Conservation (phyloP, 2,888 invertebrate genomes). For the Uropetala carovei region DNA sequence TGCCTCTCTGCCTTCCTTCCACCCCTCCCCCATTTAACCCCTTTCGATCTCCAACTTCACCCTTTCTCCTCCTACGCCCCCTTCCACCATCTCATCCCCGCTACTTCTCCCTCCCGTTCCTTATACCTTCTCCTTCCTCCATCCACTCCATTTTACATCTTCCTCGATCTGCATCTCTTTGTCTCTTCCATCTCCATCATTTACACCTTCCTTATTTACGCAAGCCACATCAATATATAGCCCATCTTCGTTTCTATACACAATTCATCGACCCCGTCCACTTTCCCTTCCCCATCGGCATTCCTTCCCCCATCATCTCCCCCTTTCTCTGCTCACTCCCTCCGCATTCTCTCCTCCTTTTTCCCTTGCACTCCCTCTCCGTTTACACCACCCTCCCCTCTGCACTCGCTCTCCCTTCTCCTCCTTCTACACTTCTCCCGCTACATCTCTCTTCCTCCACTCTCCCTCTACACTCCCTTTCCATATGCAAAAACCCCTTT, state of each 20-base stretch:
- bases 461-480: constrained; percentile 7
- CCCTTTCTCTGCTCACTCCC: not conserved
- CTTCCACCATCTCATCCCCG: not conserved
- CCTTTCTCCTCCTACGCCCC: not conserved
- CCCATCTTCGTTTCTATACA: too few species aligned
- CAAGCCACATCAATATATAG: too few species aligned
- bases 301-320: not conserved
- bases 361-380: not conserved
- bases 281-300: not conserved
- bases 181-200: too few species aligned
- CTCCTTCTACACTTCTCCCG: not conserved
- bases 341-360: not conserved
- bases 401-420: not conserved
- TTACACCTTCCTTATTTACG: too few species aligned
- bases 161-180: too few species aligned
- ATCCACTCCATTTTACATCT: too few species aligned
- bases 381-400: not conserved
- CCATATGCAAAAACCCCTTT: not conserved
- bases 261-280: not conserved
- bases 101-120: not conserved
- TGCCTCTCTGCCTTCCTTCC: not conserved
- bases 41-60: not conserved
- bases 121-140: too few species aligned
- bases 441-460: not conserved
- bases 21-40: not conserved